Base-by-base conservation (phyloP, 37 sponge, comb jelly and placozoan species). In the Agelas oroides region DNA sequence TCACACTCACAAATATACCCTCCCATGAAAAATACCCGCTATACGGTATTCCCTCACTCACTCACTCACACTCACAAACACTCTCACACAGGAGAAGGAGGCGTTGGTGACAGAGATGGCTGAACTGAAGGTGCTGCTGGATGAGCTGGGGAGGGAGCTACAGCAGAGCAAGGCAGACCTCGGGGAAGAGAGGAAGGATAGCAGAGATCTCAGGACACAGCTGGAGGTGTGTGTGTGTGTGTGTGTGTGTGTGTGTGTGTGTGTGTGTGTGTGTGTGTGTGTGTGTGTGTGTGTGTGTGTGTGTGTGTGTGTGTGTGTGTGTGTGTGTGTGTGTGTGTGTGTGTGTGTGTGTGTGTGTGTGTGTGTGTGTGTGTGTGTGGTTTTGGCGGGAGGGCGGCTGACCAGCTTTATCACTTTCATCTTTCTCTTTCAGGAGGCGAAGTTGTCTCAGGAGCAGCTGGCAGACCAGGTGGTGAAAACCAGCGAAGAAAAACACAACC, bases 401-500 rank as follows among this genome's bases (percentile, higher is more conserved):
- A n/a, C n/a, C n/a, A n/a, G n/a, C n/a, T n/a, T n/a, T n/a, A n/a
- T 57, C 16, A 20, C 13, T 27, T 65, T 65, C 30, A 24, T 27
- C 40, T 34, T 34, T 13, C 17, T 23, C n/a, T 34, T 18, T 53
- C 56, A 84, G 85, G 85, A 84, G 53, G 73, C 70, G 0, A 55
- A 76, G 85, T 20, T 73, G 33, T 74, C 70, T 0, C 76, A 75
- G 58, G 77, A 84, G 59, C 41, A 38, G 36, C 65, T 87, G 54
- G 88, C 81, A 11, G 81, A 87, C 46, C 81, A 87, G 67, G 69
- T 75, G 13, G 65, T 79, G 32, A 80, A 57, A 20, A 57, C 72
- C 0, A 80, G 69, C n/a, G 88, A 87, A 72, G 88, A 87, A 36
- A 87, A 73, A 38, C 73, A 80, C 40, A 54, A 59, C 19, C 53